A percentile compares a stretch with the other conserved stretches of the same genome.
Evolutionary conservation across 2,797 vertebrate genomes (phyloP).

Genomic region (Potorous gilbertii): DNA sequence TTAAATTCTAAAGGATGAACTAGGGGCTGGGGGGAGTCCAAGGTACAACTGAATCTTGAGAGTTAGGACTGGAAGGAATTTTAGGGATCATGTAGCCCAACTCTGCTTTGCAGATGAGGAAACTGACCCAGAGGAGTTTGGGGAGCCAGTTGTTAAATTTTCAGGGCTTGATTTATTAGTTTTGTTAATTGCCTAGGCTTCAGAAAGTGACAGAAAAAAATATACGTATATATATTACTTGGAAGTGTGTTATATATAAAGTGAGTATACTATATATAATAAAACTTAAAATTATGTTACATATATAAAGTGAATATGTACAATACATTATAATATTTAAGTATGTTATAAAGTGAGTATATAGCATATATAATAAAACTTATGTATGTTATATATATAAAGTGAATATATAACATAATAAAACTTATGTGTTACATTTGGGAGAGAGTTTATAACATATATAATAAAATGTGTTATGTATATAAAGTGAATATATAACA

Average conservation of each 20-base stretch:
- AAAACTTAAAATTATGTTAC: neutral
- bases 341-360: neutral
- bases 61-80: neutral
- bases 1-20: neutral
- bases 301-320: neutral
- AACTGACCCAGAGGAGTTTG: neutral
- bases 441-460: neutral
- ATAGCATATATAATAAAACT: too few species aligned
- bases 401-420: neutral
- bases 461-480: neutral
- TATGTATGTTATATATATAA: too few species aligned
- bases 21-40: neutral
- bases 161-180: neutral
- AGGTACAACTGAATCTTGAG: neutral
- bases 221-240: neutral
- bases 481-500: too few species aligned
- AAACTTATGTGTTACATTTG: neutral
- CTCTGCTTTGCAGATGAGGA: neutral
- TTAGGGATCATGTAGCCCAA: neutral
- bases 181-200: neutral
- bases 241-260: neutral
- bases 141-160: neutral
- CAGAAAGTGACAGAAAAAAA: neutral
- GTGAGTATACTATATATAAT: neutral
- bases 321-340: neutral